Evolutionary conservation across 2,113 vertebrate genomes (phyloP), one percentile per base, ranked within the genome.

Genomic region (Chamaetylas fuelleborni): DNA sequence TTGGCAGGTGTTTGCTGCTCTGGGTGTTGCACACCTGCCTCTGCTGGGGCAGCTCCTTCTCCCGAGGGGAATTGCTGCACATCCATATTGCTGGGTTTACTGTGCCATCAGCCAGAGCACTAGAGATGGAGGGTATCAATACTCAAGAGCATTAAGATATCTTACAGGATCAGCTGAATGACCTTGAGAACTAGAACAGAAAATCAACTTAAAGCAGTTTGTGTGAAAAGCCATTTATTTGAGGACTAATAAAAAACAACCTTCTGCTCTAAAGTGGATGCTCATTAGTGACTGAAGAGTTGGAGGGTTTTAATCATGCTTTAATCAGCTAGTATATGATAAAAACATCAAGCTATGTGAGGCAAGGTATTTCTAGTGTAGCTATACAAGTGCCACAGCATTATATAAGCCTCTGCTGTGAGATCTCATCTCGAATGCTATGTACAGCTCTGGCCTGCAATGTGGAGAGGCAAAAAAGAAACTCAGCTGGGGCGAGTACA

Each of bases 241-340:
- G 94, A 95, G 83, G 91, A 71, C 94, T 94, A 84, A 93, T 93
- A 64, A 62, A 93, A 88, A 88, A 53, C 80, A 79, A 33, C 58
- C 77, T 28, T 90, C 85, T 85, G 83, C 92, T 92, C 36, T 95
- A 93, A 95, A 96, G 94, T 97, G 96, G 95, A 56, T 96, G 94
- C 96, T 97, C 95, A 96, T 97, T 95, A 96, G 94, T 93, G 93
- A 95, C 86, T 96, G 94, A 94, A 90, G 95, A 93, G 95, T 97
- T 96, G 88, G 80, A 96, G 96, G 80, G 95, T 97, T 97, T 96
- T 95, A 97, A 97, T 96, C 96, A 97, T 83, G 92, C 94, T 92
- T 95, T 96, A 97, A 97, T 97, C 96, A 96, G 94, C 94, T 95
- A 94, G 96, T 97, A 95, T 86, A 65, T 86, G 88, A 97, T 90